A percentile compares a stretch with the other conserved stretches of the same genome.
Evolutionary conservation across 2,113 vertebrate species (phyloP).

Genomic region (Thamnophis sirtalis): DNA sequence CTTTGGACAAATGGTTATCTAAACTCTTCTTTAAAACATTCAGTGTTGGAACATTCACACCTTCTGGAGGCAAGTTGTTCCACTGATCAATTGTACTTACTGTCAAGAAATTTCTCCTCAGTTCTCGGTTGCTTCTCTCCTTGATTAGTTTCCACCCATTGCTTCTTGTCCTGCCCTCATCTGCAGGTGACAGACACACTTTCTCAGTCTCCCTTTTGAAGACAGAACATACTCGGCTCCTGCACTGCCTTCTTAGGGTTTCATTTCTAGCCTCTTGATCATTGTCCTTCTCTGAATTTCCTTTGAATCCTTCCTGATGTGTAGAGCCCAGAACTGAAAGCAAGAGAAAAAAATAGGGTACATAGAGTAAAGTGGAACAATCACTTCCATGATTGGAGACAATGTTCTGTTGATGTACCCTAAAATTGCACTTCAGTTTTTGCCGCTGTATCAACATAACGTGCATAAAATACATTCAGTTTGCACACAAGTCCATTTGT

Average conservation of each 20-base stretch:
- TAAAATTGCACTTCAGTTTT: not conserved
- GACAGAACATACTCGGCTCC: not conserved
- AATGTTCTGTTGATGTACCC: not conserved
- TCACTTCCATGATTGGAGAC: not conserved
- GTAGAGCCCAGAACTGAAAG: not conserved
- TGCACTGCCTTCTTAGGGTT: not conserved
- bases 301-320: not conserved
- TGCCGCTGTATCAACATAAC: not conserved
- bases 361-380: not conserved
- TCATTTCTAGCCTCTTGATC: not conserved
- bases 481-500: not conserved
- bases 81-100: too few species aligned
- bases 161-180: too few species aligned
- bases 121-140: too few species aligned
- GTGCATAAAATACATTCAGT: not conserved
- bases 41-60: too few species aligned
- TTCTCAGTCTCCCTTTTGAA: not conserved
- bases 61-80: too few species aligned
- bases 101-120: too few species aligned
- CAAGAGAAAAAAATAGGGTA: not conserved
- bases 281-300: not conserved
- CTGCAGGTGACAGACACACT: not conserved
- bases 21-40: too few species aligned
- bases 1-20: too few species aligned
- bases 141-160: too few species aligned